Evolutionary conservation across 2,888 invertebrate genomes (phyloP), one percentile per base, ranked within the genome.

Genomic region (Mythimna ferrago): DNA sequence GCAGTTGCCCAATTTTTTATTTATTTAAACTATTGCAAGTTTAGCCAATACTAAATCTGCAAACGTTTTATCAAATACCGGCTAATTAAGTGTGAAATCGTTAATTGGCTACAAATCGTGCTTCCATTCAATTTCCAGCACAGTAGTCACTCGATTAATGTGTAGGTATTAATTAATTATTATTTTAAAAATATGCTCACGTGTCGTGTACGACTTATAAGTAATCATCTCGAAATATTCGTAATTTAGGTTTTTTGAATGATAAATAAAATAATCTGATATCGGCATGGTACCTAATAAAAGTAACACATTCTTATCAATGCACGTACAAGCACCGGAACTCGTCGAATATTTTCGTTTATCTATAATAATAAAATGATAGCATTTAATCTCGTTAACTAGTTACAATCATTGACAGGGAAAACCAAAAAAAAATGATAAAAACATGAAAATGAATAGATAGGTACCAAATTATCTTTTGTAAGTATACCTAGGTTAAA

Each of bases 291-390:
- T 62, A 48, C 48, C 14, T 48, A 48, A 78, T 67, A 76, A 57
- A 63, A 51, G 7, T 71, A 32, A 66, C 14, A 67, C 9, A 65
- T 21, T 54, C 10, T 76, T 76, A 76, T 76, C 82, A 78, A 58
- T 69, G 62, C 65, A 69, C n/a, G 35, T 68, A 53, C 64, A 21
- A 14, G 67, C 6, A 67, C 81, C 56, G 75, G 66, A 77, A 44
- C 7, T 21, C 19, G 4, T 19, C 35, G 60, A 53, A 61, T 35
- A 19, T 68, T 65, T 19, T 67, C 11, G 38, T 62, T 44, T 16
- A 14, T 10, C 10, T 21, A 26, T 57, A 54, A 76, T 61, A 68
- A 66, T 68, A 32, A 57, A 21, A 61, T 65, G 76, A 61, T 67
- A 80, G 5, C 10, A 35, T 78, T 35, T 80, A 61, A 78, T 75